Evolutionary conservation across 2,113 vertebrate genomes (phyloP).

Genomic region (Indicator maculatus): DNA sequence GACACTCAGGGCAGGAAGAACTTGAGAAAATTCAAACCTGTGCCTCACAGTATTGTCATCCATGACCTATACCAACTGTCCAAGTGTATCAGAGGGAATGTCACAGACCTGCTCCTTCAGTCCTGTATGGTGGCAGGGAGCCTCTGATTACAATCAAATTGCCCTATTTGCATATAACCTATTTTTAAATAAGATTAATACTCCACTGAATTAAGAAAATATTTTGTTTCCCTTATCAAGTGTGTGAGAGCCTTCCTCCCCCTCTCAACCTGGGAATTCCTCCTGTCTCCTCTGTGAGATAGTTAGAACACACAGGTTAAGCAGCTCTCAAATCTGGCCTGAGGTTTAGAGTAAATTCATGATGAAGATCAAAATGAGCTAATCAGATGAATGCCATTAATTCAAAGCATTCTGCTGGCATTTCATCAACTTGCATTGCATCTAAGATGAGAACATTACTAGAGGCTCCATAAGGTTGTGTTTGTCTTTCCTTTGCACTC

Average conservation of each 20-base stretch:
- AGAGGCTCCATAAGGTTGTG: background rate
- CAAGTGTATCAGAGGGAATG: background rate
- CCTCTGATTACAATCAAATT: background rate
- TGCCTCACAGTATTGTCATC: rapidly evolving
- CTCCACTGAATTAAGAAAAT: background rate
- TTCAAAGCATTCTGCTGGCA: constrained; percentile 26
- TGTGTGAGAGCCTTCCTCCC: background rate
- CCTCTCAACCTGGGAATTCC: background rate
- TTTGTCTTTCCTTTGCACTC: constrained; percentile 14
- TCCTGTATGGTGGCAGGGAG: background rate
- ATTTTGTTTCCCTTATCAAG: background rate
- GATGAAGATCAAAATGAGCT: constrained; percentile 43
- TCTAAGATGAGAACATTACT: background rate
- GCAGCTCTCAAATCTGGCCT: constrained; percentile 16
- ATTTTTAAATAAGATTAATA: background rate
- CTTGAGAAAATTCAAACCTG: background rate
- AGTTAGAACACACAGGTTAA: background rate
- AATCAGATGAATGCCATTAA: constrained; percentile 34
- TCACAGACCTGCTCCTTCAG: background rate
- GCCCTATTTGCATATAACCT: background rate
- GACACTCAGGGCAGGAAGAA: background rate
- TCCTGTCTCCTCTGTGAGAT: background rate
- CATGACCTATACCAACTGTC: background rate
- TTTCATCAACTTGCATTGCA: background rate
- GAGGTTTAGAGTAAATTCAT: constrained; percentile 23